Conservation (phyloP, 2,113 vertebrate species). For the Rhineura floridana region DNA sequence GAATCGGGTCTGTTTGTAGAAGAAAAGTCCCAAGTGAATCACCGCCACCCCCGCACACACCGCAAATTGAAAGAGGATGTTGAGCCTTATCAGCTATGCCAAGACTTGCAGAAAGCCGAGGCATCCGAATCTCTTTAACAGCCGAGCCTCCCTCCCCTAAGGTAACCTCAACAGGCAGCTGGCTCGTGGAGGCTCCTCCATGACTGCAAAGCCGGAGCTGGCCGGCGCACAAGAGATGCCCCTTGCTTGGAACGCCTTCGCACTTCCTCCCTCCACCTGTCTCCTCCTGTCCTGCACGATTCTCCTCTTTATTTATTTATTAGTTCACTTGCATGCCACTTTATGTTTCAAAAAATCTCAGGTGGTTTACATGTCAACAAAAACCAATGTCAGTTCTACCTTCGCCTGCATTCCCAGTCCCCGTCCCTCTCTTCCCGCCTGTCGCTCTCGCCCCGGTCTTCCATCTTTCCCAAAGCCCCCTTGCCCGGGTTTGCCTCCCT, state of each 20-base stretch:
- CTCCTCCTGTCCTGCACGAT: neutral
- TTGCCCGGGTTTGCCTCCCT: neutral
- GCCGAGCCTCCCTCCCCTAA: neutral
- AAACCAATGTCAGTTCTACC: too few species aligned
- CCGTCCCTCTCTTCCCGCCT: neutral
- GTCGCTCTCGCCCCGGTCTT: neutral
- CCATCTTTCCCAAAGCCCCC: neutral
- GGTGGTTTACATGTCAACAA: too few species aligned
- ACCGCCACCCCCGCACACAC: too few species aligned
- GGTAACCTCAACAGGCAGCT: neutral
- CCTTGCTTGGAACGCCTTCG: neutral
- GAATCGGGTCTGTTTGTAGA: neutral
- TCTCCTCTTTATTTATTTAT: too few species aligned
- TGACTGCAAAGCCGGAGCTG: neutral
- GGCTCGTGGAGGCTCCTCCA: neutral
- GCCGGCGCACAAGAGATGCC: neutral
- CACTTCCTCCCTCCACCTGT: neutral
- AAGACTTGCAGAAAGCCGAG: neutral
- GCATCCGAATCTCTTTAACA: neutral
- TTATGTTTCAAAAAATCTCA: too few species aligned
- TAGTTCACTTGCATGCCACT: too few species aligned
- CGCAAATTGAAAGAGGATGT: neutral
- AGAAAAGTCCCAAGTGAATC: neutral
- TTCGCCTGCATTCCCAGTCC: fast-evolving
- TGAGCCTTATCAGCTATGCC: too few species aligned